phyloP scores from a whole-genome alignment of 2,888 invertebrate species.

The Chirona hameri region DNA sequence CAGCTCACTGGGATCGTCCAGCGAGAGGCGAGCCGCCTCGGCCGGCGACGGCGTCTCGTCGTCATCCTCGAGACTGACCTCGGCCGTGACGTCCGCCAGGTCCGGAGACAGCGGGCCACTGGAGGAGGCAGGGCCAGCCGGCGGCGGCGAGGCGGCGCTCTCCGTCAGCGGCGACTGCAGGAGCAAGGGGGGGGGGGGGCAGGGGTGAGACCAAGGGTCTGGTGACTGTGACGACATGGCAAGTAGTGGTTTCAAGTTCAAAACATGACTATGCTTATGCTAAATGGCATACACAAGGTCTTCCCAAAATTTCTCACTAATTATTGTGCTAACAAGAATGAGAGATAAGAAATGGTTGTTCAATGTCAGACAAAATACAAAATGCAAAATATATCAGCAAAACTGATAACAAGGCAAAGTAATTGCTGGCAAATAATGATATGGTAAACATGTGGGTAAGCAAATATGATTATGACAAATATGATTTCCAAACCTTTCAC shows the following conservation, averaged over 20 bases:
- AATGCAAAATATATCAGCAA: no score
- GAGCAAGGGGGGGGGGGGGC: not conserved
- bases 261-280: not conserved
- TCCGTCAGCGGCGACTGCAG: not conserved
- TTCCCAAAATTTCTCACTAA: no score
- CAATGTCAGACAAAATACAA: not conserved
- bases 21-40: not conserved
- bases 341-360: not conserved
- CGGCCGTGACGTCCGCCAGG: not conserved
- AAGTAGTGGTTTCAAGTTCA: not conserved
- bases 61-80: slow-evolving; percentile 13
- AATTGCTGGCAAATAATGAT: no score
- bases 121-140: not conserved
- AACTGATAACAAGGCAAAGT: no score
- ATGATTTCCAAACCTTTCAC: no score
- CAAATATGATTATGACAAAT: no score
- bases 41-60: not conserved
- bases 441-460: no score
- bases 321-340: not conserved
- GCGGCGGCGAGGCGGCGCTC: not conserved
- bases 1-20: not conserved
- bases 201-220: not conserved
- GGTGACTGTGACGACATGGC: not conserved
- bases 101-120: not conserved
- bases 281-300: not conserved